A percentile compares a stretch with the other conserved stretches of the same genome.
These are phyloP conservation scores for Diplodus puntazzo DNA, from an alignment of 2,797 vertebrate species.

Conservation along the genomic window DNA sequence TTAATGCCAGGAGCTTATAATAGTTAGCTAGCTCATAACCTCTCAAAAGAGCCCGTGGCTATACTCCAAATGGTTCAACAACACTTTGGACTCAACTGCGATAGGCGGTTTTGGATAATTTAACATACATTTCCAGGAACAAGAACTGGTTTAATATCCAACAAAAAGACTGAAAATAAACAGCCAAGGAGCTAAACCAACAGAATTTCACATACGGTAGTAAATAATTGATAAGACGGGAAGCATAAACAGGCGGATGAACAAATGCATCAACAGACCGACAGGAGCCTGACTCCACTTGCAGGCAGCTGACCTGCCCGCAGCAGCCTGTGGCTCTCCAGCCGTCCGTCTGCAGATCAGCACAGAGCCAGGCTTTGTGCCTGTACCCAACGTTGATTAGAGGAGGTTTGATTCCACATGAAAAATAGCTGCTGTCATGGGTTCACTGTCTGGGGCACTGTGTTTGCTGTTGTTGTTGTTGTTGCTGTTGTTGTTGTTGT, in stretches of 20 bases:
- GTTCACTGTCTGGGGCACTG: conserved; percentile 42
- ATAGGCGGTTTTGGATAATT: too few species aligned
- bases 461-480: conserved; percentile 27
- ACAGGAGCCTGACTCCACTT: conserved; percentile 9
- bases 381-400: conserved; percentile 31
- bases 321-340: conserved; percentile 36
- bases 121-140: too few species aligned
- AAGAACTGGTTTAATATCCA: not conserved
- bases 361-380: conserved; percentile 60
- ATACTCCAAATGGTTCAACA: too few species aligned
- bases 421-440: conserved; percentile 32
- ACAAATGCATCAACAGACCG: conserved; percentile 24
- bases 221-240: conserved; percentile 37
- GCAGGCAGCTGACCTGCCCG: conserved; percentile 51
- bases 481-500: conserved; percentile 24
- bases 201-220: conserved; percentile 8
- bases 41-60: too few species aligned
- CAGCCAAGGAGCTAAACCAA: not conserved
- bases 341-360: conserved; percentile 27
- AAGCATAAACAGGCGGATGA: conserved; percentile 18
- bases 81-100: too few species aligned
- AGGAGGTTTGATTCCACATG: conserved; percentile 28
- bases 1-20: too few species aligned
- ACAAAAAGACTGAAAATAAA: not conserved
- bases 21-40: too few species aligned